Percentiles rank a stretch among this genome's conserved stretches.
Evolutionary conservation across 2,797 vertebrate species (phyloP).

Genomic region (Eulemur rubriventer): DNA sequence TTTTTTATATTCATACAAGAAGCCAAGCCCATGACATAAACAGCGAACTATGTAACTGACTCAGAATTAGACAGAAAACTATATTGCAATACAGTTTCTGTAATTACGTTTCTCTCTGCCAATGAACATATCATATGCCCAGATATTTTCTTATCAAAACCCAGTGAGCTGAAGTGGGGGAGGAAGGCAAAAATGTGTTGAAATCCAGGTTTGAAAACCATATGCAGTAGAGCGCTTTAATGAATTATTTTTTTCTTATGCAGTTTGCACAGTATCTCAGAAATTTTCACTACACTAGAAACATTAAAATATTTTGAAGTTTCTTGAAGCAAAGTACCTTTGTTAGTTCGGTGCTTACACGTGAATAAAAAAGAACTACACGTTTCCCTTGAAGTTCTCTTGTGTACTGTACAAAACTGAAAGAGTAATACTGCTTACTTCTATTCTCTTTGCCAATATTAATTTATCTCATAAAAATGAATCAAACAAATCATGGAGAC

Average conservation of each 20-base stretch:
- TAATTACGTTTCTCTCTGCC: background rate
- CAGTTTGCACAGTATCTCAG: background rate
- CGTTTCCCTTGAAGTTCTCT: background rate
- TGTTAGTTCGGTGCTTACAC: background rate
- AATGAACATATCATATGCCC: background rate
- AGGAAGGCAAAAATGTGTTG: background rate
- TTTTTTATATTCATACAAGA: background rate
- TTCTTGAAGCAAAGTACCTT: background rate
- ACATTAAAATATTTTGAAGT: background rate
- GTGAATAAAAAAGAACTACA: background rate
- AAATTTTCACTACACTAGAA: background rate
- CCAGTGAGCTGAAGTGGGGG: background rate
- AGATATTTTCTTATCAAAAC: conserved; percentile 2
- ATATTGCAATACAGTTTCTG: background rate
- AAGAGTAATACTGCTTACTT: background rate
- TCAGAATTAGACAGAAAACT: background rate
- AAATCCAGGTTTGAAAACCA: background rate
- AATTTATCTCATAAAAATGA: conserved; percentile 9
- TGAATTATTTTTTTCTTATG: background rate
- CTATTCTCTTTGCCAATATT: background rate
- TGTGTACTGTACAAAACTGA: background rate
- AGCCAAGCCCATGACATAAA: background rate
- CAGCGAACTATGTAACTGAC: background rate
- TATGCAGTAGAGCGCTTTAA: background rate
- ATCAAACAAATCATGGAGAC: background rate